Evolutionary conservation across 2,113 vertebrate genomes (phyloP), one percentile per base, ranked within the genome.

Genomic region (Eleginops maclovinus): DNA sequence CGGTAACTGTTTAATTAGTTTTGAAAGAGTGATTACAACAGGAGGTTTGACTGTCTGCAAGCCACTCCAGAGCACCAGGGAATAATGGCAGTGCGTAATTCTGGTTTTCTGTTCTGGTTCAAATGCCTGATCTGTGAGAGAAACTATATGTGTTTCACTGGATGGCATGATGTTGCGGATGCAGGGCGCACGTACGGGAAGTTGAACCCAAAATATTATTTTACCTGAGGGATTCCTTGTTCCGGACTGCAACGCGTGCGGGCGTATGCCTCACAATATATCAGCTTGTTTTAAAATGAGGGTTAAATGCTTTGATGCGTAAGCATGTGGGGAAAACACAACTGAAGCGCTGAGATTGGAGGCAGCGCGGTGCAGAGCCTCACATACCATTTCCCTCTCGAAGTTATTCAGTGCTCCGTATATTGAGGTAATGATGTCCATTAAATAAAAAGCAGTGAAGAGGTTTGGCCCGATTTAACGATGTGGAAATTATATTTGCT

Each of bases 1-100:
- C 24, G 9, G 58, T 71, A 69, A 63, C 81, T 85, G 79, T 82
- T 82, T 85, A 75, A 88, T 87, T 79, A 79, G 64, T 82, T 84
- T 66, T 41, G 16, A 73, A 59, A 50, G 65, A 72, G 72, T 72
- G 68, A 59, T 84, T 73, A 71, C 59, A 72, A 24, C 44, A 50
- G 24, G 65, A 40, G 62, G 63, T 26, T 56, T 65, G 12, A n/a
- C 15, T 68, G 60, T 62, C 40, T 47, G 24, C 2, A 2, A 56
- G 60, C 17, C 3, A 13, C 65, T 22, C 12, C 36, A 26, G n/a
- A 24, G 44, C 63, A 36, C 16, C 17, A 3, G 66, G 1, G 22
- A 19, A 54, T 8, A 11, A 44, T 75, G 71, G 11, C 65, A 59
- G 62, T 75, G 73, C 69, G 85, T 79, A 86, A 80, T 15, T 51